Percentiles rank a stretch among this genome's conserved stretches.
Conservation (phyloP, 1,140 invertebrate genomes). For the Eulimnadia texana region DNA sequence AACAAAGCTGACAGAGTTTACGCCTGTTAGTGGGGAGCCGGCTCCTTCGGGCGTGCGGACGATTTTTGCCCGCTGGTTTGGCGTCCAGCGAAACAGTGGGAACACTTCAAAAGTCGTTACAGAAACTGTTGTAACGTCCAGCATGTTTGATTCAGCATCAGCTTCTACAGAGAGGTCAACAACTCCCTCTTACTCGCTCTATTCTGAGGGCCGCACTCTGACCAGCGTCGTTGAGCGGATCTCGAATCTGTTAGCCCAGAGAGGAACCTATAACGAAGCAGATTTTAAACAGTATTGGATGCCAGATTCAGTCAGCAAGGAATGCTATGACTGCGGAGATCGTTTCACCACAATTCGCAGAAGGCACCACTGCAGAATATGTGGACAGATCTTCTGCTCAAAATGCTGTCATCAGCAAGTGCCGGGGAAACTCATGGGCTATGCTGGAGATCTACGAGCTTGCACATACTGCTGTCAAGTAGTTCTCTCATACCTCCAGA, state of each 20-base stretch:
- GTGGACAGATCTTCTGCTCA: slow-evolving; percentile 96
- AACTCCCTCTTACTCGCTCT: slow-evolving; percentile 2
- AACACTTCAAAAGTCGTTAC: slow-evolving; percentile 9
- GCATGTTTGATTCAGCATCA: background rate
- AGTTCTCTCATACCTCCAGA: slow-evolving; percentile 72
- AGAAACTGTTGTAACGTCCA: background rate
- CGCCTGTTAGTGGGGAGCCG: slow-evolving; percentile 48
- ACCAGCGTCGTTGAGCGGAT: slow-evolving; percentile 9
- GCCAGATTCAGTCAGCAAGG: slow-evolving; percentile 88
- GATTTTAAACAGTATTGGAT: slow-evolving; percentile 95
- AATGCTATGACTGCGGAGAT: slow-evolving; percentile 93
- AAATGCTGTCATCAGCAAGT: slow-evolving; percentile 90
- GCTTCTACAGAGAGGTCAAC: background rate
- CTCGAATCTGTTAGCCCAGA: slow-evolving; percentile 19
- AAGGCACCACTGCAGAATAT: slow-evolving; percentile 86
- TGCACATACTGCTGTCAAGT: slow-evolving; percentile 90
- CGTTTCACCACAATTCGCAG: slow-evolving; percentile 86
- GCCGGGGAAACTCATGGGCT: slow-evolving; percentile 76
- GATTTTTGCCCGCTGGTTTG: slow-evolving; percentile 16
- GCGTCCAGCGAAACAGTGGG: slow-evolving; percentile 13
- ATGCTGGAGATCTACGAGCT: slow-evolving; percentile 69
- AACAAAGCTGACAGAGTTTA: slow-evolving; percentile 57
- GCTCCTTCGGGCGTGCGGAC: slow-evolving; percentile 21
- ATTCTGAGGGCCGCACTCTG: background rate
- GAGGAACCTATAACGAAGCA: slow-evolving; percentile 39